phyloP scores from a whole-genome alignment of 1,140 invertebrate genomes.

The Pentalonia nigronervosa region DNA sequence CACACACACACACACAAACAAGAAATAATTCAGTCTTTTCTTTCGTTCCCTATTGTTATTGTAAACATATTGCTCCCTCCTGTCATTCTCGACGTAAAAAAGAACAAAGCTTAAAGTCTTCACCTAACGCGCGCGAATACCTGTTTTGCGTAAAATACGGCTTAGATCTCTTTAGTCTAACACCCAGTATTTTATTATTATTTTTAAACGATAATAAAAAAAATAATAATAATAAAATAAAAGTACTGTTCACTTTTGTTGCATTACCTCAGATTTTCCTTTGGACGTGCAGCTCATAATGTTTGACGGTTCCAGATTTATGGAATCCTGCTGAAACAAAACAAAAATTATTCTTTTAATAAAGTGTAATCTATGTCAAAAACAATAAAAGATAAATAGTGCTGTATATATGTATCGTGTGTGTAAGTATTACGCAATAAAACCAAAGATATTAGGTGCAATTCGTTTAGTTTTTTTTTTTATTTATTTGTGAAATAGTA shows the following conservation, averaged over 20 bases:
- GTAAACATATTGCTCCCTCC: slow-evolving; percentile 56
- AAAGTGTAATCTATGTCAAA: not conserved
- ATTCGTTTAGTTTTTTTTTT: not conserved
- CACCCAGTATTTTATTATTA: slow-evolving; percentile 43
- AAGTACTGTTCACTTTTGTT: slow-evolving; percentile 62
- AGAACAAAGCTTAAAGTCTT: slow-evolving; percentile 49
- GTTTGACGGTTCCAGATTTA: slow-evolving; percentile 78
- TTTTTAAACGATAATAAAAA: slow-evolving; percentile 21
- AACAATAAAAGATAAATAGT: not conserved
- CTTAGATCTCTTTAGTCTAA: not conserved
- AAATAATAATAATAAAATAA: slow-evolving; percentile 19
- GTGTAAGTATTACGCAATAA: not conserved
- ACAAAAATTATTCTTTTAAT: slow-evolving; percentile 58
- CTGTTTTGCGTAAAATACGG: slow-evolving; percentile 27
- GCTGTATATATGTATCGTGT: not conserved
- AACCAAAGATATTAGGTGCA: not conserved
- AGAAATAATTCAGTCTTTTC: slow-evolving; percentile 57
- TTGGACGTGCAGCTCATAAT: slow-evolving; percentile 81
- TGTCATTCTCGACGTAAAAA: slow-evolving; percentile 25
- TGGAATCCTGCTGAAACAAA: slow-evolving; percentile 74
- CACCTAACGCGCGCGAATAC: not conserved
- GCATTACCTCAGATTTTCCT: slow-evolving; percentile 80
- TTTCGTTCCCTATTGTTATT: slow-evolving; percentile 52
- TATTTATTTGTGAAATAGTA: not conserved
- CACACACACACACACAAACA: not conserved